Conservation (phyloP, 2,113 vertebrate genomes). For the Chaetura pelagica region DNA sequence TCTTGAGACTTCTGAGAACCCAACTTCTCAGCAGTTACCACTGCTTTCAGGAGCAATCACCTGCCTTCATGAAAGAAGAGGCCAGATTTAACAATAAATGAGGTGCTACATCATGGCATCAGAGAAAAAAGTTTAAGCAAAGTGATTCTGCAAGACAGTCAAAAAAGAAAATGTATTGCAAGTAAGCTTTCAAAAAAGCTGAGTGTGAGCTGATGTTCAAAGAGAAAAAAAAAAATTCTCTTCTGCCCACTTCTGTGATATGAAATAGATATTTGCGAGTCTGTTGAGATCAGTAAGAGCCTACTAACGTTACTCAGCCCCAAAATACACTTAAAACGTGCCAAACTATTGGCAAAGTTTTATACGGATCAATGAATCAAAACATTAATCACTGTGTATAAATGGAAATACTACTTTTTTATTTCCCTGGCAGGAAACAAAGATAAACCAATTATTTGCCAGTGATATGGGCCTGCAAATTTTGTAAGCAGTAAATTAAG, state of each 20-base stretch:
- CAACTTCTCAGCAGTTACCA: background rate
- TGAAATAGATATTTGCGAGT: conserved; percentile 22
- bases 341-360: conserved; percentile 33
- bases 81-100: background rate
- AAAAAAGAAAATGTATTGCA: background rate
- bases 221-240: background rate
- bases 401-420: conserved; percentile 38
- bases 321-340: conserved; percentile 35
- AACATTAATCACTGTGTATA: conserved; percentile 43
- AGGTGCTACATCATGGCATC: background rate
- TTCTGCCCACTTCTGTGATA: background rate
- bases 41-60: background rate
- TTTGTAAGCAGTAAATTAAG: conserved; percentile 47
- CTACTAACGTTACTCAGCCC: conserved; percentile 24
- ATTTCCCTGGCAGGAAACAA: conserved; percentile 36
- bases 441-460: conserved; percentile 38
- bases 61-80: background rate
- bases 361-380: conserved; percentile 40
- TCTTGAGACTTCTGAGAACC: background rate
- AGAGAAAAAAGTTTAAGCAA: background rate
- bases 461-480: background rate
- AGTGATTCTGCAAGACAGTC: background rate
- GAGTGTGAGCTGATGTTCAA: background rate
- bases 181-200: background rate
- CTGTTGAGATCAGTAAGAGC: conserved; percentile 29